Conservation (phyloP, 2,888 invertebrate genomes). For the Synergus gifuensis region DNA sequence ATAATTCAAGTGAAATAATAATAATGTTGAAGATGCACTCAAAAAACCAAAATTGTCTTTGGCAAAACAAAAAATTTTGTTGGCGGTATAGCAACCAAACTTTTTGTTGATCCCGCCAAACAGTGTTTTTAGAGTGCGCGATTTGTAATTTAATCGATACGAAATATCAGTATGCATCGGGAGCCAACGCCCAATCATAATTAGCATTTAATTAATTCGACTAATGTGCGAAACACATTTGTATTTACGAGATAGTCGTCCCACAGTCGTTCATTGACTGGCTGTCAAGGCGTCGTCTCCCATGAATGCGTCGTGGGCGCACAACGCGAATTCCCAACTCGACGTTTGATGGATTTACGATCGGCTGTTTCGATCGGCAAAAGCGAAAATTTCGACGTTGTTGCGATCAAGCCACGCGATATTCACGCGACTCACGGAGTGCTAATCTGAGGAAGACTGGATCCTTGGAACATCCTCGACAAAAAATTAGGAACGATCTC, state of each 20-base stretch:
- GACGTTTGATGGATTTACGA: conserved; percentile 58
- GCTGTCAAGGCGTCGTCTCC: conserved; percentile 21
- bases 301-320: conserved; percentile 42
- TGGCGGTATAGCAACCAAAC: too few relatives aligned
- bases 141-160: conserved; percentile 47
- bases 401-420: conserved; percentile 43
- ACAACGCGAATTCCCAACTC: conserved; percentile 41
- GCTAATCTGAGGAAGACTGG: conserved; percentile 19
- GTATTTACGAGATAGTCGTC: conserved; percentile 62
- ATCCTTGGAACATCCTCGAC: not conserved
- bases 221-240: conserved; percentile 72
- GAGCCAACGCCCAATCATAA: conserved; percentile 66
- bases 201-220: conserved; percentile 74
- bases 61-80: too few relatives aligned
- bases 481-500: conserved; percentile 8
- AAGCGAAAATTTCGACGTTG: conserved; percentile 42
- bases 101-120: too few relatives aligned
- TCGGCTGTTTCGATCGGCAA: conserved; percentile 34
- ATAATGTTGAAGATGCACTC: not conserved
- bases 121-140: conserved; percentile 49
- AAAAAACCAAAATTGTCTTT: too few relatives aligned
- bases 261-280: conserved; percentile 18
- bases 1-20: conserved; percentile 1
- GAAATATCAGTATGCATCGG: conserved; percentile 64
- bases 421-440: conserved; percentile 46